A percentile compares a stretch with the other conserved stretches of the same genome.
Conservation (phyloP, 2,888 invertebrate genomes). For the Lochmaea capreae region DNA sequence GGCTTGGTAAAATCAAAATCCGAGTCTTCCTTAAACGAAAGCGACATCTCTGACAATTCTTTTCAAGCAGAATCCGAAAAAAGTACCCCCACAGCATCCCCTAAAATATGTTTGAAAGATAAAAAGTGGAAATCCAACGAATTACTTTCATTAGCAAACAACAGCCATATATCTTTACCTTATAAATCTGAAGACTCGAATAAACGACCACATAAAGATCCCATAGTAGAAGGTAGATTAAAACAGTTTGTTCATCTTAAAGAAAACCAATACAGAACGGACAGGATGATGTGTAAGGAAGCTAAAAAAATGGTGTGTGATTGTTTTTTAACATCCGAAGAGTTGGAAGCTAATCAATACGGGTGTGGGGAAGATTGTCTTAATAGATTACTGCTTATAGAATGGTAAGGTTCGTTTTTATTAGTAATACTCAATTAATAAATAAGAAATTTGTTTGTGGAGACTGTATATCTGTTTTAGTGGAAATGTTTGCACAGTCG, state of each 20-base stretch:
- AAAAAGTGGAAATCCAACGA: slow-evolving; percentile 43
- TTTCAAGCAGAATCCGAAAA: slow-evolving; percentile 52
- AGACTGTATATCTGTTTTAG: slow-evolving; percentile 66
- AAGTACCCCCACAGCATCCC: slow-evolving; percentile 46
- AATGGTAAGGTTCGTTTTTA: slow-evolving; percentile 77
- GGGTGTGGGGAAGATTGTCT: slow-evolving; percentile 97
- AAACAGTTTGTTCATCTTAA: slow-evolving; percentile 83
- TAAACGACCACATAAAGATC: slow-evolving; percentile 43
- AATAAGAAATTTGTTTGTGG: no score
- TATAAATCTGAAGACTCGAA: slow-evolving; percentile 66
- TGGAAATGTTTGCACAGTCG: slow-evolving; percentile 89
- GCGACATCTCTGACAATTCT: slow-evolving; percentile 69
- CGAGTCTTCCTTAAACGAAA: slow-evolving; percentile 64
- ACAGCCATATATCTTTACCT: slow-evolving; percentile 21
- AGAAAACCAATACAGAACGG: slow-evolving; percentile 88
- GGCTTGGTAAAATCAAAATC: slow-evolving; percentile 70
- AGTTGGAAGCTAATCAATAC: slow-evolving; percentile 82
- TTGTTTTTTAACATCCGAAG: slow-evolving; percentile 89
- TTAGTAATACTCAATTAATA: slow-evolving; percentile 10
- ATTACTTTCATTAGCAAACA: slow-evolving; percentile 27
- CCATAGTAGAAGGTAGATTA: slow-evolving; percentile 71
- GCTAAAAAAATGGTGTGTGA: slow-evolving; percentile 95
- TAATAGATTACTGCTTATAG: slow-evolving; percentile 97
- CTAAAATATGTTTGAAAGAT: slow-evolving; percentile 41
- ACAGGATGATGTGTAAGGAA: slow-evolving; percentile 89